Evolutionary conservation across 2,113 vertebrate species (phyloP).

Genomic region (Microcebus jonahi): DNA sequence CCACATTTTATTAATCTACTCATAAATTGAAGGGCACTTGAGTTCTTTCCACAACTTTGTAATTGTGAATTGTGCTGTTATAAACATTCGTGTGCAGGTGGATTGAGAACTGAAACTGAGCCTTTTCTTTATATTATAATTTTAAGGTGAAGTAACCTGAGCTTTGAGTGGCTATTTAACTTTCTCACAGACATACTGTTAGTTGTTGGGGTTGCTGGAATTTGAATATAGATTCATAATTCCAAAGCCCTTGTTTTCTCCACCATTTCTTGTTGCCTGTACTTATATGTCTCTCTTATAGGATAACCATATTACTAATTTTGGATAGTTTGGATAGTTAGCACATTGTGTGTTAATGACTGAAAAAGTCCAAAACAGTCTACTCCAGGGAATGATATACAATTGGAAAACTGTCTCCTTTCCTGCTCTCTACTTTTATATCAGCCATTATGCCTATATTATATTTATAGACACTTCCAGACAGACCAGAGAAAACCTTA

Average conservation of each 20-base stretch:
- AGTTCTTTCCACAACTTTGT: too few species aligned
- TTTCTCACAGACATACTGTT: background rate
- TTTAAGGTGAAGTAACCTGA: background rate
- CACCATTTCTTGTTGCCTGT: background rate
- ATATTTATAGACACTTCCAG: background rate
- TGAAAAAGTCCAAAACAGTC: background rate
- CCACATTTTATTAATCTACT: too few species aligned
- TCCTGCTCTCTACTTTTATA: background rate
- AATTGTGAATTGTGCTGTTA: too few species aligned
- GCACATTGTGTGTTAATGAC: background rate
- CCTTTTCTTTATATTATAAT: background rate
- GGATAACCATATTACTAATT: background rate
- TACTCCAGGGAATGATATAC: background rate
- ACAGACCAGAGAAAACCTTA: background rate
- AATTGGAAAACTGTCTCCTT: background rate
- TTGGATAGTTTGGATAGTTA: background rate
- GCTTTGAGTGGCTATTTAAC: background rate
- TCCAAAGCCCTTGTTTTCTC: background rate
- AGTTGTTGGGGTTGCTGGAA: background rate
- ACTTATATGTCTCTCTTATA: background rate
- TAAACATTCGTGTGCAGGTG: background rate
- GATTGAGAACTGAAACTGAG: background rate
- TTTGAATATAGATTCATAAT: background rate
- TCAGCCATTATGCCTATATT: background rate
- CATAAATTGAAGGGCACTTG: too few species aligned